These are phyloP conservation scores for Hafferia zeledoni DNA, from an alignment of 2,797 vertebrate species.

Conservation along the genomic window DNA sequence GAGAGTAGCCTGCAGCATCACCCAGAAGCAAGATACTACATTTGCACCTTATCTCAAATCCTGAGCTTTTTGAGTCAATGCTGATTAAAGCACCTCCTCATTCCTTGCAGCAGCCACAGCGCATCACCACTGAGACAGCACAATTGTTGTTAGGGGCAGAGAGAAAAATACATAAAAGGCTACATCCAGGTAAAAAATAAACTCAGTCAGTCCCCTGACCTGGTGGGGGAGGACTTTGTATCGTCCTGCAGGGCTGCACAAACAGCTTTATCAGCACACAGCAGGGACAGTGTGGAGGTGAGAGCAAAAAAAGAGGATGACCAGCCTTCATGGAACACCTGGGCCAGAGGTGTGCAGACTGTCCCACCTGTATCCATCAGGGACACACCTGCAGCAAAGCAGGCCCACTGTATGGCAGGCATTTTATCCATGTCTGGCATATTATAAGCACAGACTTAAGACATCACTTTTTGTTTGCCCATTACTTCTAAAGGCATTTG, in stretches of 20 bases:
- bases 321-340: background rate
- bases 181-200: slow-evolving; percentile 10
- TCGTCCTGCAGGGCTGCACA: background rate
- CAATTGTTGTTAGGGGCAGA: background rate
- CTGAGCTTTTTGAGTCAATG: background rate
- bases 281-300: background rate
- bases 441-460: background rate
- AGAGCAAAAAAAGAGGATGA: background rate
- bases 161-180: background rate
- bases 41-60: background rate
- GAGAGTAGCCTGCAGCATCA: background rate
- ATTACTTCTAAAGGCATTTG: background rate
- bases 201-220: background rate
- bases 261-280: background rate
- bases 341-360: background rate
- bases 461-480: background rate
- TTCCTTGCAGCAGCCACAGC: background rate
- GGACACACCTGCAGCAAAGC: background rate
- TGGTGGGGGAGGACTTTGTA: background rate
- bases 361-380: background rate
- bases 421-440: background rate
- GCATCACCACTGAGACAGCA: background rate
- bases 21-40: background rate
- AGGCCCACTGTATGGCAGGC: background rate
- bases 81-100: background rate